Base-by-base conservation (phyloP, 2,888 invertebrate genomes). In the Sesia bembeciformis region DNA sequence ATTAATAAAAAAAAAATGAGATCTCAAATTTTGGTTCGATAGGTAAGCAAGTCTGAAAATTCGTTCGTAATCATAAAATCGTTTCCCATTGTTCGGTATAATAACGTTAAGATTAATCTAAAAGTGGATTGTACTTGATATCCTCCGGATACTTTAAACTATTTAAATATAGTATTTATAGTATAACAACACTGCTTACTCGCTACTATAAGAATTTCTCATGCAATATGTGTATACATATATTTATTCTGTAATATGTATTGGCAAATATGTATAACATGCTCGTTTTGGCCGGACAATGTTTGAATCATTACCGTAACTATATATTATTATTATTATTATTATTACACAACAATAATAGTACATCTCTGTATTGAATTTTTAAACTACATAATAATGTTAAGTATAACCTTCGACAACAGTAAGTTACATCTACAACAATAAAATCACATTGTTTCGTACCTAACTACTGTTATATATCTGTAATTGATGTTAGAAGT, bases 21-120 rank as follows among this genome's bases (percentile, higher is more conserved):
- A 88, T 89, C 87, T 79, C 59, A 72, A 84, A 85, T 84, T 82
- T 85, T 85, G 83, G 84, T 87, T 84, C 75, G 68, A 83, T 72
- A 80, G 23, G 78, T 86, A 84, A 86, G 82, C 82, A 81, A 84
- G 72, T 76, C 66, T 72, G 77, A 78, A 82, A 82, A 82, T 84
- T 81, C 79, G 82, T 80, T 81, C 78, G 82, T 23, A 23, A 23
- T 80, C 65, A 74, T 75, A 74, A 79, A 77, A 71, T 77, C 75
- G 73, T 73, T 76, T 50, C 23, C 38, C 64, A 74, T 76, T 72
- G 73, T 75, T 76, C 72, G 74, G 70, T 78, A 76, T 62, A 63
- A 42, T n/a, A 46, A 50, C 65, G 67, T 64, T 67, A 65, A 64
- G 57, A 66, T 63, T 68, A 67, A 74, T 65, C 70, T 74, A 78